Evolutionary conservation across 2,797 vertebrate genomes (phyloP), one percentile per base, ranked within the genome.

Genomic region (Mormyrus hasselquistii): DNA sequence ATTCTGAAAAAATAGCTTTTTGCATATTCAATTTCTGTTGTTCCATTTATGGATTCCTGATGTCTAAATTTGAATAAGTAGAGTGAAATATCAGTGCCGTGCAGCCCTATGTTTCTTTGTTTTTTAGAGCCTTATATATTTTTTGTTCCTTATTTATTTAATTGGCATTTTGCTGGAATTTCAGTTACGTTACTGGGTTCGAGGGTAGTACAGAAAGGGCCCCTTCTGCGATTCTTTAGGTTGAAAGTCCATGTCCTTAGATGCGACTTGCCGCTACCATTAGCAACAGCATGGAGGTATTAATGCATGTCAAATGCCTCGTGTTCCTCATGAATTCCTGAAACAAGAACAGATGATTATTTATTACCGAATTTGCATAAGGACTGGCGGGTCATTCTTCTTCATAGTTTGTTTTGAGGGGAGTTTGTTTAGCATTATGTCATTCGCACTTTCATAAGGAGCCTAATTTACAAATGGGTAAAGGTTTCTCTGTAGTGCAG

Each of bases 381-480:
- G 91, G 92, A 95, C 92, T 95, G 95, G 94, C 94, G 94, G 95
- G 95, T 94, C 94, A 90, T 96, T 95, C 95, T 93, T 96, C 95
- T 95, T 95, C 93, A 94, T 95, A 95, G 95, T 94, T 93, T 94
- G 94, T 94, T 94, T 90, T 19, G 76, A 82, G 38, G 6, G 41
- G 41, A 82, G 6, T 82, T 82, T 82, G 41, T 47, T 93, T 95
- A 94, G 92, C 91, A 93, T 95, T 94, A 96, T 96, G 95, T 95
- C 96, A 96, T 96, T 96, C 94, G 94, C 90, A 96, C 95, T 94
- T 96, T 93, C 93, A 94, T 93, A 91, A 91, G 88, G 91, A 91
- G 94, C 91, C 94, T 96, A 94, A 96, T 96, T 96, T 96, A 94
- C 94, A 94, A 95, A 95, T 94, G 94, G 94, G 94, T 91, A 91